A percentile compares a stretch with the other conserved stretches of the same genome.
phyloP scores from a whole-genome alignment of 2,113 vertebrate species.

The Scophthalmus maximus region DNA sequence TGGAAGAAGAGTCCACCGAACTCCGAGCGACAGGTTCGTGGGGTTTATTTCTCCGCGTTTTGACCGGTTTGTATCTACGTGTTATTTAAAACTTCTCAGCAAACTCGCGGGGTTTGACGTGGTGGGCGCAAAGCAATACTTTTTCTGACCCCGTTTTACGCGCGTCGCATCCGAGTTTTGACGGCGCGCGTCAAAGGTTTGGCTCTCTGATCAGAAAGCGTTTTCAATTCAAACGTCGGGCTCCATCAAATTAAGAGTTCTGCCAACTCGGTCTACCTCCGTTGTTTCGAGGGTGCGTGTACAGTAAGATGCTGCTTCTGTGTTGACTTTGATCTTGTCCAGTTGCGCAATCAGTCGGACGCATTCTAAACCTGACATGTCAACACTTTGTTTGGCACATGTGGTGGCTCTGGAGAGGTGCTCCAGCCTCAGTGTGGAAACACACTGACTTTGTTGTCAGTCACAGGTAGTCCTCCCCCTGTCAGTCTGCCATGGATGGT shows the following conservation, averaged over 20 bases:
- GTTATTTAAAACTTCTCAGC: not conserved
- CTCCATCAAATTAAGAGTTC: not conserved
- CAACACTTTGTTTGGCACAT: constrained; percentile 20
- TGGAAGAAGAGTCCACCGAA: constrained; percentile 9
- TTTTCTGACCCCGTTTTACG: not conserved
- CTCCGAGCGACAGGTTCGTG: constrained; percentile 1
- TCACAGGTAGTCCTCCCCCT: no score
- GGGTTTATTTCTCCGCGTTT: not conserved
- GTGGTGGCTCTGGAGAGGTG: constrained; percentile 6
- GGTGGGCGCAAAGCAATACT: not conserved
- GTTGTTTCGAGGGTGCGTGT: not conserved
- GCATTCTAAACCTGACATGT: not conserved
- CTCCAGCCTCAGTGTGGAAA: constrained; percentile 10
- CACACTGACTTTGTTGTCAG: not conserved
- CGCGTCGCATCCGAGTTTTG: not conserved
- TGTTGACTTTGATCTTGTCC: not conserved
- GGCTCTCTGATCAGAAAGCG: not conserved
- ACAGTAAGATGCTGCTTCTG: not conserved
- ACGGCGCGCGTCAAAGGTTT: not conserved
- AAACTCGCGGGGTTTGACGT: accelerated
- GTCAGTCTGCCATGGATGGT: no score
- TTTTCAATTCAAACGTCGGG: not conserved
- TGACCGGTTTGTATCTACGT: constrained; percentile 34
- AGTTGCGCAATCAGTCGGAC: no score
- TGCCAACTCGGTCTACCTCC: not conserved